Percentiles rank a stretch among this genome's conserved stretches.
Evolutionary conservation across 2,888 invertebrate species (phyloP).

Genomic region (Caenorhabditis angaria): DNA sequence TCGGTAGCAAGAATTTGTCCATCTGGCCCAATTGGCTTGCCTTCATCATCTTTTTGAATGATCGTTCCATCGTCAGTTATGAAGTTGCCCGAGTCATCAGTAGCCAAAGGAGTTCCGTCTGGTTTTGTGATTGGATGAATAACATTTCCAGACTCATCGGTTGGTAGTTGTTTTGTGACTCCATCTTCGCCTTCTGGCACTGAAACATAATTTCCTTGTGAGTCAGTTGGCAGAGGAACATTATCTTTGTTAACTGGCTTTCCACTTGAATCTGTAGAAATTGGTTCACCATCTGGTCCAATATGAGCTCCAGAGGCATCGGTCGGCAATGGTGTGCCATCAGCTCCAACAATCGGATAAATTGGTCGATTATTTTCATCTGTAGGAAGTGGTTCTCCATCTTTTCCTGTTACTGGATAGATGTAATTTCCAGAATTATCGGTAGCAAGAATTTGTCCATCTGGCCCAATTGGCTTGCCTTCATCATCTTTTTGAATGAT

Average conservation of each 20-base stretch:
- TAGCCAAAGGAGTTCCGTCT: constrained; percentile 32
- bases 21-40: constrained; percentile 36
- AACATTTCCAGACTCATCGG: constrained; percentile 38
- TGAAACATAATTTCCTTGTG: constrained; percentile 38
- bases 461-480: constrained; percentile 39
- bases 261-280: constrained; percentile 28
- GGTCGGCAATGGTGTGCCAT: constrained; percentile 37
- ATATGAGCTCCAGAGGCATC: constrained; percentile 32
- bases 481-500: constrained; percentile 37
- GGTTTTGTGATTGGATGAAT: constrained; percentile 28
- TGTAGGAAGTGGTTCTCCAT: constrained; percentile 43
- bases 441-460: constrained; percentile 30
- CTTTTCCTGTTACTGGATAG: constrained; percentile 44
- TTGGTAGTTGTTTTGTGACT: constrained; percentile 35
- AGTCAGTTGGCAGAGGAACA: constrained; percentile 55
- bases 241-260: constrained; percentile 30
- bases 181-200: constrained; percentile 33
- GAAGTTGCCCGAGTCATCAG: constrained; percentile 33
- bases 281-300: constrained; percentile 35
- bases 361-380: constrained; percentile 35
- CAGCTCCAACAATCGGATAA: constrained; percentile 19
- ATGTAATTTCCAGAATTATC: constrained; percentile 47
- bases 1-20: constrained; percentile 42
- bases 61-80: constrained; percentile 28
- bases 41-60: constrained; percentile 37